Evolutionary conservation across 2,113 vertebrate species (phyloP).

Genomic region (Poicephalus gulielmi): DNA sequence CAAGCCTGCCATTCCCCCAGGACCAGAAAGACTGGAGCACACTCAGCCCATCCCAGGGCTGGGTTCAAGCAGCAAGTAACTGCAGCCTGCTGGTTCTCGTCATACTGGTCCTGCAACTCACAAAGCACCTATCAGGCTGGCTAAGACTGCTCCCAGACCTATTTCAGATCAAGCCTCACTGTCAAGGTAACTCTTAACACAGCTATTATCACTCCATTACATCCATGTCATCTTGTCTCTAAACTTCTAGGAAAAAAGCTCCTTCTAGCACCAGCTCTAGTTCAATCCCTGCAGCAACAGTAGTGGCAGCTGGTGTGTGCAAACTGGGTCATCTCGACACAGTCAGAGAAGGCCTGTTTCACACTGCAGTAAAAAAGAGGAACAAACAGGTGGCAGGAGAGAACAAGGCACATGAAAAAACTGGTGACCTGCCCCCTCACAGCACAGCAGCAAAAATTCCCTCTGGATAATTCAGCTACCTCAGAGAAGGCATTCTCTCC

Average conservation of each 20-base stretch:
- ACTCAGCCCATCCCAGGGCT: neutral
- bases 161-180: neutral
- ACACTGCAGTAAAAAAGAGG: constrained; percentile 29
- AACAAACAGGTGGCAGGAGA: constrained; percentile 65
- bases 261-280: accelerated
- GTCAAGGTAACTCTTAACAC: neutral
- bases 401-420: constrained; percentile 28
- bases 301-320: neutral
- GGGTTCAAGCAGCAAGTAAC: neutral
- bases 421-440: neutral
- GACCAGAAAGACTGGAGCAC: neutral
- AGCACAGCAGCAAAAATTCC: neutral
- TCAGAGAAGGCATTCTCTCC: neutral
- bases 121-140: neutral
- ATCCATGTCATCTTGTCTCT: neutral
- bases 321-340: constrained; percentile 15
- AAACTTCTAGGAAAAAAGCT: neutral
- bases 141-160: neutral
- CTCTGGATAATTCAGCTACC: neutral
- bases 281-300: neutral
- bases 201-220: constrained; percentile 32
- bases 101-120: constrained; percentile 44
- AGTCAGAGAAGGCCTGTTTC: neutral
- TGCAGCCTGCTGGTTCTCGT: neutral
- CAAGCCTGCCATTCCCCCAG: neutral